Evolutionary conservation across 2,797 vertebrate species (phyloP).

Genomic region (Coreius guichenoti): DNA sequence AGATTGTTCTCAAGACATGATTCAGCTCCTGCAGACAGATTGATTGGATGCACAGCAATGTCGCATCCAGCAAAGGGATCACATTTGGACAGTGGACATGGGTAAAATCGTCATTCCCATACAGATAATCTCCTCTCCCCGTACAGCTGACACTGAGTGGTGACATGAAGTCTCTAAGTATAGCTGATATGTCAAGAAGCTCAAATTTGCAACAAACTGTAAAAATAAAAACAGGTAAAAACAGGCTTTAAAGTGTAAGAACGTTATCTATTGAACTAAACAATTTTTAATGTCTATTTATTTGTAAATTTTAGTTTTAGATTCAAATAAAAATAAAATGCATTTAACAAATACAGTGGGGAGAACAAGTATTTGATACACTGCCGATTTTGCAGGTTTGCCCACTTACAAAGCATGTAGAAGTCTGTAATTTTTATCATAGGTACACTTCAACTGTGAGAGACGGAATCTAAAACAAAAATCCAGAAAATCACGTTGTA

Average conservation of each 20-base stretch:
- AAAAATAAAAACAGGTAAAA: not conserved
- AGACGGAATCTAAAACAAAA: too few relatives aligned
- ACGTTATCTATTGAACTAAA: not conserved
- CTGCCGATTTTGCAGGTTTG: too few relatives aligned
- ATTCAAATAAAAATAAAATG: too few relatives aligned
- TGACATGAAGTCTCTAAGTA: not conserved
- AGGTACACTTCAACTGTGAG: too few relatives aligned
- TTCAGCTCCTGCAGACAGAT: not conserved
- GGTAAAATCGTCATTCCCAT: conserved; percentile 13
- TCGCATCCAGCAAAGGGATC: not conserved
- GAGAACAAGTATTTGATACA: too few relatives aligned
- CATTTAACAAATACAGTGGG: not conserved
- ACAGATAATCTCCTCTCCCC: not conserved
- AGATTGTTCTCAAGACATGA: not conserved
- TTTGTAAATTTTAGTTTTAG: not conserved
- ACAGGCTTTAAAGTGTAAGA: too few relatives aligned
- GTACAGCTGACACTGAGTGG: not conserved
- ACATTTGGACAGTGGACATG: conserved; percentile 23
- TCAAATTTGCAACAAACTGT: not conserved
- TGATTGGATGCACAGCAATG: not conserved
- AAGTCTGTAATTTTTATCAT: too few relatives aligned
- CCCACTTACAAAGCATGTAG: too few relatives aligned
- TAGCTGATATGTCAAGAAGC: not conserved
- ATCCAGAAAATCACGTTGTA: too few relatives aligned
- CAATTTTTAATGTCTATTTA: not conserved